Base-by-base conservation (phyloP, 53 echinoderm and acorn worm genomes). In the Henricia sp. region DNA sequence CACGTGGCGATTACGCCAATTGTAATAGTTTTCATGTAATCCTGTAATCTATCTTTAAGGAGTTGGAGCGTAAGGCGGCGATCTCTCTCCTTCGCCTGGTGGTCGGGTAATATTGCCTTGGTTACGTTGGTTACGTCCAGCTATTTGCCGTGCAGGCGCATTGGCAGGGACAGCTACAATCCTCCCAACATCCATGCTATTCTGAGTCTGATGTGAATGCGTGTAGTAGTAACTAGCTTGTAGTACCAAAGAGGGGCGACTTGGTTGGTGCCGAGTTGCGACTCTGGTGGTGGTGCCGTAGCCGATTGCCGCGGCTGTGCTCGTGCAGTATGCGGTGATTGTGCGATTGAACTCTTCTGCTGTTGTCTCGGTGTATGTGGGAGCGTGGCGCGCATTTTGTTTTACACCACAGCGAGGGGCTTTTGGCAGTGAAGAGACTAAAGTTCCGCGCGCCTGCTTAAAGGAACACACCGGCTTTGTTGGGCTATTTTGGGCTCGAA, bases 51-150 rank as follows among this genome's bases (percentile, higher is more conserved):
- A n/a, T n/a, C n/a, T 14, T 37, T 36, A 24, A 16, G 52, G 37
- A 37, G 20, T 37, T 36, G 76, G 76, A 25, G 76, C 76, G 29
- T 76, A 76, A 6, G 76, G 76, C 21, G 76, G 76, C 59, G 76
- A 59, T 57, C 76, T 57, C 5, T 56, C 28, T 4, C 34, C 37
- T 55, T 40, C 76, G 1, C 23, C n/a, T n/a, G n/a, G 4, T 25
- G 13, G 46, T 29, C 58, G 76, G 58, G 9, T 25, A 1, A 38
- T 28, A 1, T 58, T 29, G 0, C 40, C 55, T 9, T 56, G 16
- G 56, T 41, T n/a, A n/a, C n/a, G n/a, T n/a, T n/a, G n/a, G n/a
- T n/a, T 74, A 24, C n/a, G n/a, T n/a, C n/a, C n/a, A n/a, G n/a
- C n/a, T n/a, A n/a, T n/a, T n/a, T 32, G 59, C 26, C 59, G 76